Base-by-base conservation (phyloP, 2,888 invertebrate species). In the Tridacna crocea region DNA sequence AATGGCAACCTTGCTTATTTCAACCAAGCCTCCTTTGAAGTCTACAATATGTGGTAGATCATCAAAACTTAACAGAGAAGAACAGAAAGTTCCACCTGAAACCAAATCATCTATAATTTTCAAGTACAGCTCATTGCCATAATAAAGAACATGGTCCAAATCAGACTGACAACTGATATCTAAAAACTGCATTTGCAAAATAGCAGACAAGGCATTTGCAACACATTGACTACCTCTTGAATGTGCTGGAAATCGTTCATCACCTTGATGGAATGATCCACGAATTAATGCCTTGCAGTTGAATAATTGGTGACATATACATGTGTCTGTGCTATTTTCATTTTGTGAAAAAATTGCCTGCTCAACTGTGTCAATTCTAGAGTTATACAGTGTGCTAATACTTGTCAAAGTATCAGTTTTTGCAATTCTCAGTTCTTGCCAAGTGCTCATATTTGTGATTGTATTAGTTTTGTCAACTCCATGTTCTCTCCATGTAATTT, bases 171-270 rank as follows among this genome's bases (percentile, higher is more conserved):
- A 60, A 12, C 19, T 47, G 12, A 68, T 36, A 24, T 76, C 24
- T 22, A 66, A 65, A 73, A 51, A 78, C 0, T 72, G 55, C 22
- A 58, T 17, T 75, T 78, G 46, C 51, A 82, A 55, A 26, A 82
- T 27, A 24, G 78, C 61, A 65, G 63, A 70, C 17, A 77, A 70
- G 12, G 81, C 36, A 72, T 78, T 82, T 19, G 61, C 51, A n/a
- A 70, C 70, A 55, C 82, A 82, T 48, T 85, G 85, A 36, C 65
- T 74, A 46, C 82, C 82, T 63, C 85, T 58, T 22, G 78, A 76
- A 24, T 63, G 26, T n/a, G 17, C 22, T 48, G 72, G 24, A 77
- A 82, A 85, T 48, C n/a, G 73, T 19, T 17, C 60, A 47, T 78
- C 65, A 65, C 61, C 75, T 77, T 82, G 85, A 72, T 77, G 60